These are phyloP conservation scores for Xenopus laevis DNA, from an alignment of 2,113 vertebrate species.

Conservation along the genomic window DNA sequence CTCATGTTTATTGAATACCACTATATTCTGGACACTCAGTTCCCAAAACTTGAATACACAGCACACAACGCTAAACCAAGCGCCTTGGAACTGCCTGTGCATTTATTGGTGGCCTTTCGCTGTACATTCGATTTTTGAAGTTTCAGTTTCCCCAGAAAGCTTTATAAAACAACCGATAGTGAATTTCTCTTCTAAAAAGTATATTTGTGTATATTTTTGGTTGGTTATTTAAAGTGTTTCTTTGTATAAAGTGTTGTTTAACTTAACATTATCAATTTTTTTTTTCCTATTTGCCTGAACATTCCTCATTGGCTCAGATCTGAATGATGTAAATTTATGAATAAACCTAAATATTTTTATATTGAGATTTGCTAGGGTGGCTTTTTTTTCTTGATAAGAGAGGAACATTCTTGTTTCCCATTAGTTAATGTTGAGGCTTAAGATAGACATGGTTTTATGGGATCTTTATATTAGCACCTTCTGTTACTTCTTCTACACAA, in stretches of 20 bases:
- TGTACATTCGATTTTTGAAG: conserved; percentile 61
- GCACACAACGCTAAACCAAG: neutral
- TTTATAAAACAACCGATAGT: conserved; percentile 78
- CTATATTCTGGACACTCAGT: conserved; percentile 20
- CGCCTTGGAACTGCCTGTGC: conserved; percentile 10
- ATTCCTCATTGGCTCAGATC: conserved; percentile 67
- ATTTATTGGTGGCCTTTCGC: conserved; percentile 21
- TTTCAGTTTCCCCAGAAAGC: conserved; percentile 68
- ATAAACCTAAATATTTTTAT: conserved; percentile 87
- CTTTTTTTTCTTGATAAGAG: neutral
- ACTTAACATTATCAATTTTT: conserved; percentile 71
- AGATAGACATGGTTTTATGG: too few relatives aligned
- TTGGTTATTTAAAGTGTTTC: conserved; percentile 78
- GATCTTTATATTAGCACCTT: too few relatives aligned
- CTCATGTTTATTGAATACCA: conserved; percentile 7
- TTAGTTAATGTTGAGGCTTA: too few relatives aligned
- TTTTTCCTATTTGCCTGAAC: conserved; percentile 69
- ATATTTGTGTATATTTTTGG: conserved; percentile 75
- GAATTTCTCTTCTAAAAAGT: conserved; percentile 71
- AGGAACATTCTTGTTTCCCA: too few relatives aligned
- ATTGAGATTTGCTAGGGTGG: neutral
- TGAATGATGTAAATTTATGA: conserved; percentile 74
- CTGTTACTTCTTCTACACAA: too few relatives aligned
- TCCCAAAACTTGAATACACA: conserved; percentile 32
- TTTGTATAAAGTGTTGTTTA: conserved; percentile 81